Evolutionary conservation across 2,888 invertebrate species (phyloP), one percentile per base, ranked within the genome.

Genomic region (Autographa gamma): DNA sequence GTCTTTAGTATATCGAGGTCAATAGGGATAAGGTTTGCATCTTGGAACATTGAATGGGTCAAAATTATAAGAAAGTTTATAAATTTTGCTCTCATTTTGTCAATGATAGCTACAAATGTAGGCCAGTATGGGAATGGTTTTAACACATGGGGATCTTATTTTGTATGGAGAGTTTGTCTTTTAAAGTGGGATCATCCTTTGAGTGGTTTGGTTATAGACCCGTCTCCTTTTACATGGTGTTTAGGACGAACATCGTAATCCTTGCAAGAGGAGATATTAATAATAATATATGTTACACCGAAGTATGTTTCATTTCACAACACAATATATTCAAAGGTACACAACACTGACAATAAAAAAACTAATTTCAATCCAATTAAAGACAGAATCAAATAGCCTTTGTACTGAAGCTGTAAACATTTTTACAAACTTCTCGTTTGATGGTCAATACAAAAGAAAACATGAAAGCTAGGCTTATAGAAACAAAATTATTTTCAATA

Each of bases 401-500:
- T 48, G n/a, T 8, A 48, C 16, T 13, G 25, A 14, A 11, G 56
- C 25, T 14, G 11, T 19, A 25, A 56, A 11, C 56, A 56, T 56
- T 19, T 56, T 8, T 25, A 14, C 25, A 14, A 13, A 60, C 25
- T 71, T 66, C 25, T 25, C 63, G 65, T 63, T n/a, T 41, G 43
- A 60, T 60, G 68, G 59, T 69, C 65, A 61, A 69, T 71, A 72
- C 64, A 74, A 73, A 69, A 61, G 56, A 72, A 66, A 60, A 59
- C 56, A 78, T 52, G 9, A 69, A 69, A 66, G 69, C 77, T 74
- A 76, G 62, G 69, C 67, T 77, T 67, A 65, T 56, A 67, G 71
- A 77, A 82, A 73, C 79, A 62, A 83, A 80, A 83, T 84, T 82
- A 86, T 88, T 88, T 88, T 88, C 85, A 87, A 88, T 87, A 89